These are phyloP conservation scores for Spodoptera litura DNA, from an alignment of 1,140 invertebrate species.

Conservation along the genomic window DNA sequence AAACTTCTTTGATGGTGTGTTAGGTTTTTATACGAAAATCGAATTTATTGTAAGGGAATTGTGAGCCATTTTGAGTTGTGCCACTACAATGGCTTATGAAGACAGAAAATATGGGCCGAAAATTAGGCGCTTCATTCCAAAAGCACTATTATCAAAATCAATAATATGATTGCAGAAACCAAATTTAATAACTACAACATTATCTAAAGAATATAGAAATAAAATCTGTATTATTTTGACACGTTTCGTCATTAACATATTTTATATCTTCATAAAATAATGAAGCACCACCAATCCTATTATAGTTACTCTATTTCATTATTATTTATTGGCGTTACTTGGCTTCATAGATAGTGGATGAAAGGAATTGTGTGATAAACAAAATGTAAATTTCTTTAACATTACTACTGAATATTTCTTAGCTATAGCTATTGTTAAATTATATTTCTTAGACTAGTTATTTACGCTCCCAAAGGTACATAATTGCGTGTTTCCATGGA, in stretches of 20 bases:
- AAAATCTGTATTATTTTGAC: neutral
- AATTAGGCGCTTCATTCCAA: neutral
- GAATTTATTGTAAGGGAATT: slow-evolving; percentile 36
- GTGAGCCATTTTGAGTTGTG: slow-evolving; percentile 30
- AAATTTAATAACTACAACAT: too few species aligned
- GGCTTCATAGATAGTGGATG: slow-evolving; percentile 56
- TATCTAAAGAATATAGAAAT: neutral
- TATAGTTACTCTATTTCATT: slow-evolving; percentile 46
- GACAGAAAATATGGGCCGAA: neutral
- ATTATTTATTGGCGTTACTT: slow-evolving; percentile 64
- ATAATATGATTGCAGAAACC: too few species aligned
- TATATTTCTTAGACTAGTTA: slow-evolving; percentile 56
- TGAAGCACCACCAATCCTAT: slow-evolving; percentile 56
- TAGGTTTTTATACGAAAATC: slow-evolving; percentile 39
- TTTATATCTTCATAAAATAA: slow-evolving; percentile 1
- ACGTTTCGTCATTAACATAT: neutral
- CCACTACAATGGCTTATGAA: slow-evolving; percentile 32
- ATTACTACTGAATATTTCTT: slow-evolving; percentile 59
- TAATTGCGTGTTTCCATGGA: slow-evolving; percentile 53
- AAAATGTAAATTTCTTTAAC: slow-evolving; percentile 75
- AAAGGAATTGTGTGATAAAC: slow-evolving; percentile 75
- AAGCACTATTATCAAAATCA: neutral
- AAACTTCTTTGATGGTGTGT: slow-evolving; percentile 22
- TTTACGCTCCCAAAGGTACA: slow-evolving; percentile 72
- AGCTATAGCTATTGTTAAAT: slow-evolving; percentile 62